Conservation (phyloP, 2,113 vertebrate species). For the Donacobius atricapilla region DNA sequence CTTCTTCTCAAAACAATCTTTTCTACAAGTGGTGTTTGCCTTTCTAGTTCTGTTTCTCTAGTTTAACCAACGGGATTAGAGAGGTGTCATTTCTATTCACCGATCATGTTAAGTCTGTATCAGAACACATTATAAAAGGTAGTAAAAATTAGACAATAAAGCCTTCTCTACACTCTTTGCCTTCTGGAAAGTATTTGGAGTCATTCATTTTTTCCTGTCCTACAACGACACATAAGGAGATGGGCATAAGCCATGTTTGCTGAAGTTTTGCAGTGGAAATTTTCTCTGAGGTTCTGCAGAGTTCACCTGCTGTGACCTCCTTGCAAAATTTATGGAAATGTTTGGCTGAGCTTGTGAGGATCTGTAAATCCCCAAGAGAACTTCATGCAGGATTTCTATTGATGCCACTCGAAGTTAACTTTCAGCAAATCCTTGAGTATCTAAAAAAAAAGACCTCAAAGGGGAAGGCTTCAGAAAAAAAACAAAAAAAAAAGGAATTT, state of each 20-base stretch:
- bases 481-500: neutral
- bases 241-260: neutral
- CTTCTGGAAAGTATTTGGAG: too few relatives aligned
- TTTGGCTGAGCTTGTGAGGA: neutral
- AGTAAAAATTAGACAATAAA: too few relatives aligned
- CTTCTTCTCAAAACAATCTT: too few relatives aligned
- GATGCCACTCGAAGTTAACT: neutral
- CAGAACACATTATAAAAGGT: too few relatives aligned
- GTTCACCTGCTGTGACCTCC: neutral
- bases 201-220: too few relatives aligned
- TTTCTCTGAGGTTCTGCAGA: neutral
- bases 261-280: neutral
- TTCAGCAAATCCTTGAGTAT: neutral
- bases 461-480: neutral
- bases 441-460: neutral
- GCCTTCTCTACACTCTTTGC: too few relatives aligned
- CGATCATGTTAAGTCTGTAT: too few relatives aligned
- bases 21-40: too few relatives aligned
- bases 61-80: too few relatives aligned
- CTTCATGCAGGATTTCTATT: neutral
- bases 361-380: neutral
- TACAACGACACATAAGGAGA: too few relatives aligned
- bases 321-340: conserved; percentile 21
- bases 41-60: too few relatives aligned
- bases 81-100: too few relatives aligned